Evolutionary conservation across 2,797 vertebrate genomes (phyloP), one percentile per base, ranked within the genome.

Genomic region (Lateolabrax maculatus): DNA sequence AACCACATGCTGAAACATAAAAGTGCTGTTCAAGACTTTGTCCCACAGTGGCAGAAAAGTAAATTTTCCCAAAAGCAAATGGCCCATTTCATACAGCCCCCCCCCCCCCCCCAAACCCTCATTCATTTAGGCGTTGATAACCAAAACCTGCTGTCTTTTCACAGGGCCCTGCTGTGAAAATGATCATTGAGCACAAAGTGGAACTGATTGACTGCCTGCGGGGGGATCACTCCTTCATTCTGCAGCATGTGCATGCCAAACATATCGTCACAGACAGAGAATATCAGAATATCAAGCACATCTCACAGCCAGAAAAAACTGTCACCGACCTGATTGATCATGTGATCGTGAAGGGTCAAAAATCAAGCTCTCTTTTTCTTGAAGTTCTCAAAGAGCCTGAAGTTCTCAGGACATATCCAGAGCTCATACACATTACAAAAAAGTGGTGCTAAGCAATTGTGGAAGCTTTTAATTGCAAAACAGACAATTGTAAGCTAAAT

Each of bases 171-270:
- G 68, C 60, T 29, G 23, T 23, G 34, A 25, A 21, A 48, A 27
- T 2, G 23, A 51, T 87, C 48, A 43, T 0, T 10, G 2, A 37
- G 12, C 46, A 66, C 21, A 85, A 84, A 36, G 11, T 62, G 31
- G 1, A 58, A 0, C 80, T 89, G 37, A 75, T 53, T 1, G 4
- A 9, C 2, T 71, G 29, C 36, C 82, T 86, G 74, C 70, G 6
- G 31, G 29, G 3, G 0, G 80, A 85, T 39, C 3, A 0, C 43
- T 7, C 11, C 39, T 44, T 65, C 39, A 81, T 86, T 19, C 77
- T 84, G 73, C 79, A 86, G 58, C 21, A 1, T 10, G 52, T 52
- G 6, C 0, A 84, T 0, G 12, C 41, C 31, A 71, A n/a, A 46
- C 0, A 1, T 0, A 57, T 88, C 1, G 0, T 88, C 52, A 18